Percentiles rank a stretch among this genome's conserved stretches.
These are phyloP conservation scores for Vanessa tameamea DNA, from an alignment of 1,140 invertebrate species.

Conservation along the genomic window DNA sequence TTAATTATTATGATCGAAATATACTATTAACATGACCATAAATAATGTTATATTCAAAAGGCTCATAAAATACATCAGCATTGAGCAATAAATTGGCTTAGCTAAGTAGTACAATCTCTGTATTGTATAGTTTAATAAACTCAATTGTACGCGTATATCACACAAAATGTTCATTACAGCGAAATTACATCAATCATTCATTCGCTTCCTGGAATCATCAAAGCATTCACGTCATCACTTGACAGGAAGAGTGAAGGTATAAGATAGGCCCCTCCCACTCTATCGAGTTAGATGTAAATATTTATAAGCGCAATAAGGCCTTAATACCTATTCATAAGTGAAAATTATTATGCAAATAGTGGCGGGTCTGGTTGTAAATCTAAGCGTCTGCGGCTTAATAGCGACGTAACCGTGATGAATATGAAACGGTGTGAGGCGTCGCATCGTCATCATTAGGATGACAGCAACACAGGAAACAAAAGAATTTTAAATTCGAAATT, in stretches of 20 bases:
- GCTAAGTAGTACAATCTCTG: conserved; percentile 22
- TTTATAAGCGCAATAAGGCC: conserved; percentile 76
- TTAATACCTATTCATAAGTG: conserved; percentile 80
- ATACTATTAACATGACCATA: conserved; percentile 11
- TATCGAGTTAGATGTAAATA: conserved; percentile 66
- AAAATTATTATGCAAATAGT: conserved; percentile 80
- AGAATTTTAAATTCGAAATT: conserved; percentile 11
- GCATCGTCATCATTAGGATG: conserved; percentile 38
- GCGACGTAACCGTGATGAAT: conserved; percentile 55
- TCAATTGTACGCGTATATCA: conserved; percentile 35
- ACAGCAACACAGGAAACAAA: conserved; percentile 27
- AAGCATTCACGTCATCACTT: conserved; percentile 59
- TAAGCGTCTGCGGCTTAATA: conserved; percentile 62
- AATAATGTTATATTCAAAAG: conserved; percentile 8
- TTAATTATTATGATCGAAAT: conserved; percentile 9
- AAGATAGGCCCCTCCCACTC: conserved; percentile 51
- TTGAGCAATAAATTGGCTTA: conserved; percentile 7
- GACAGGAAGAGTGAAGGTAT: conserved; percentile 61
- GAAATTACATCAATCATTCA: conserved; percentile 59
- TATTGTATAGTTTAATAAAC: conserved; percentile 39
- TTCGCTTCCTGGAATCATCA: conserved; percentile 53
- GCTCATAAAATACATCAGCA: conserved; percentile 1
- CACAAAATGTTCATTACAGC: conserved; percentile 61
- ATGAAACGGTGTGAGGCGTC: conserved; percentile 44
- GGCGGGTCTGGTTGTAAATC: conserved; percentile 63